phyloP scores from a whole-genome alignment of 2,888 invertebrate species.

The Hirtodrosophila confusa region DNA sequence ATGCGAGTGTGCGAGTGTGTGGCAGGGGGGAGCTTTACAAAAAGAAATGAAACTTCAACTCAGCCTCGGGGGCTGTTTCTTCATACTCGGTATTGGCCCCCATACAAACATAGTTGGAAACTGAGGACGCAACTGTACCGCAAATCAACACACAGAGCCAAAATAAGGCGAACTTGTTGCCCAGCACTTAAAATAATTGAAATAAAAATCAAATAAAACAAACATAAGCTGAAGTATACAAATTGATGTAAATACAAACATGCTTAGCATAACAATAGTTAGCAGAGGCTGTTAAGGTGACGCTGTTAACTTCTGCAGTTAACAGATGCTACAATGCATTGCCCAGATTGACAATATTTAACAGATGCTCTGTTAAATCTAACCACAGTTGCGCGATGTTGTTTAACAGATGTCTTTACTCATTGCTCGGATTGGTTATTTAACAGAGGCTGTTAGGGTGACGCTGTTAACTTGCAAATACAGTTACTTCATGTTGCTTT shows the following conservation, averaged over 20 bases:
- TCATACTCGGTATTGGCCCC: conserved; percentile 40
- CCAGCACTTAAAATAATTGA: conserved; percentile 77
- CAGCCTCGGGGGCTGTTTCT: conserved; percentile 59
- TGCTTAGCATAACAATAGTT: too few species aligned
- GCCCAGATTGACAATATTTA: too few species aligned
- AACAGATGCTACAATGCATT: too few species aligned
- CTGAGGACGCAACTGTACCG: conserved; percentile 54
- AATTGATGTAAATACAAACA: too few species aligned
- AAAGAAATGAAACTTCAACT: conserved; percentile 59
- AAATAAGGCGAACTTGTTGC: conserved; percentile 61
- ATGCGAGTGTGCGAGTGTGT: conserved; percentile 37
- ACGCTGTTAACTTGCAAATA: too few species aligned
- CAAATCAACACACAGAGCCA: conserved; percentile 39
- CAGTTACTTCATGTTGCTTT: too few species aligned
- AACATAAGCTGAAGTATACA: not conserved
- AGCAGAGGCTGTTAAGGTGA: conserved; percentile 12
- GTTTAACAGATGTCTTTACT: too few species aligned
- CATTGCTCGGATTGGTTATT: too few species aligned
- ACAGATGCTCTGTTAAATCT: too few species aligned
- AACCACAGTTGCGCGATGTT: too few species aligned
- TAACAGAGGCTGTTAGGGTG: too few species aligned
- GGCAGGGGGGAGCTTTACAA: conserved; percentile 36
- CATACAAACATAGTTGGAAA: conserved; percentile 35
- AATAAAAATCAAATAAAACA: conserved; percentile 24
- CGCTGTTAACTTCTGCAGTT: not conserved